These are phyloP conservation scores for Apantesis nais DNA, from an alignment of 2,888 invertebrate genomes.

Conservation along the genomic window DNA sequence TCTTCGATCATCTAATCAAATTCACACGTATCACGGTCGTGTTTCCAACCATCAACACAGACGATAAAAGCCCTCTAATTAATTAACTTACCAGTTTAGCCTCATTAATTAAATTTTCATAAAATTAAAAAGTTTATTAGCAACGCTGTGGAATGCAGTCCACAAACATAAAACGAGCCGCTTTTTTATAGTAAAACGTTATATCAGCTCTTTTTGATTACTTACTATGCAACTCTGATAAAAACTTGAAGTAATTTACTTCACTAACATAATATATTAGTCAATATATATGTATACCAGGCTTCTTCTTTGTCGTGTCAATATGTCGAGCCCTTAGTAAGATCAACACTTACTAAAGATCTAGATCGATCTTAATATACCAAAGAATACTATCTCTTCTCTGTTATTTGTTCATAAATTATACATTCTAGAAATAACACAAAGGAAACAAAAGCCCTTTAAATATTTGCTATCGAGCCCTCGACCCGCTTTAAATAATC, in stretches of 20 bases:
- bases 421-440: background rate
- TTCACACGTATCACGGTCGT: background rate
- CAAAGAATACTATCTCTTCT: background rate
- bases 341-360: background rate
- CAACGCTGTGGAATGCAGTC: slow-evolving; percentile 16
- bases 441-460: slow-evolving; percentile 2
- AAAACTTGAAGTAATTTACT: too few relatives aligned
- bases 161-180: slow-evolving; percentile 1
- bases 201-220: background rate
- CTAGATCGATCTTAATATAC: background rate
- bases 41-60: background rate
- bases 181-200: background rate
- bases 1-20: background rate
- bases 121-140: slow-evolving; percentile 21
- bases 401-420: background rate
- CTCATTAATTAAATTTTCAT: slow-evolving; percentile 15
- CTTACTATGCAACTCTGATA: background rate
- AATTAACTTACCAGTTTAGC: background rate
- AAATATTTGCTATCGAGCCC: slow-evolving; percentile 6
- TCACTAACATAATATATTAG: too few relatives aligned
- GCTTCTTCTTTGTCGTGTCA: too few relatives aligned
- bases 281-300: too few relatives aligned
- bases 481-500: slow-evolving; percentile 5
- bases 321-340: background rate
- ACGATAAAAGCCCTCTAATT: slow-evolving; percentile 5